Conservation (phyloP, 2,888 invertebrate species). For the Callosobruchus maculatus region DNA sequence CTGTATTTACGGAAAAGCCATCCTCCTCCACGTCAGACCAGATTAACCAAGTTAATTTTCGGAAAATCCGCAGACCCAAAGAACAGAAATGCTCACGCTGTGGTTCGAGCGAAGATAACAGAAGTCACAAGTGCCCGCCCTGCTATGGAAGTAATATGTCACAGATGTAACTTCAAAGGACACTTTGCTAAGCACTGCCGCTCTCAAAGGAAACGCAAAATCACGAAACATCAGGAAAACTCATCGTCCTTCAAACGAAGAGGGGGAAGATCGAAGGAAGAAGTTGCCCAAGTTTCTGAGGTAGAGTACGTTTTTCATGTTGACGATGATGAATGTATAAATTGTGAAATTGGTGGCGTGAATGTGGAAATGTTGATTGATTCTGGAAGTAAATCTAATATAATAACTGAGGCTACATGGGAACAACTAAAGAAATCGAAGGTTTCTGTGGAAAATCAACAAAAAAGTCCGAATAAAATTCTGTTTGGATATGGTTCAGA, state of each 20-base stretch:
- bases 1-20: too few species aligned
- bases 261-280: background rate
- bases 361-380: constrained; percentile 9
- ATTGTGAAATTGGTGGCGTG: constrained; percentile 8
- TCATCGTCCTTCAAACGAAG: background rate
- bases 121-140: too few species aligned
- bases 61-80: too few species aligned
- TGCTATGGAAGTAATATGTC: background rate
- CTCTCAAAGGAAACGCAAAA: too few species aligned
- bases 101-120: background rate
- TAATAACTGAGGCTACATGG: constrained; percentile 5
- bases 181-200: background rate
- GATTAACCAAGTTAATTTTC: too few species aligned
- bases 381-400: constrained; percentile 8
- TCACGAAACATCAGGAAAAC: background rate
- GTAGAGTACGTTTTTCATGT: constrained; percentile 1
- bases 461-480: constrained; percentile 5
- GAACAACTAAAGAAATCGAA: constrained; percentile 6
- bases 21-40: too few species aligned
- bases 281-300: too few species aligned
- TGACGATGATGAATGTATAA: constrained; percentile 4
- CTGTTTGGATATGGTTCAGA: constrained; percentile 9
- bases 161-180: background rate
- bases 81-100: background rate
- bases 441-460: constrained; percentile 5